Conservation (phyloP, 2,888 invertebrate genomes). For the Cyrtodaria siliqua region DNA sequence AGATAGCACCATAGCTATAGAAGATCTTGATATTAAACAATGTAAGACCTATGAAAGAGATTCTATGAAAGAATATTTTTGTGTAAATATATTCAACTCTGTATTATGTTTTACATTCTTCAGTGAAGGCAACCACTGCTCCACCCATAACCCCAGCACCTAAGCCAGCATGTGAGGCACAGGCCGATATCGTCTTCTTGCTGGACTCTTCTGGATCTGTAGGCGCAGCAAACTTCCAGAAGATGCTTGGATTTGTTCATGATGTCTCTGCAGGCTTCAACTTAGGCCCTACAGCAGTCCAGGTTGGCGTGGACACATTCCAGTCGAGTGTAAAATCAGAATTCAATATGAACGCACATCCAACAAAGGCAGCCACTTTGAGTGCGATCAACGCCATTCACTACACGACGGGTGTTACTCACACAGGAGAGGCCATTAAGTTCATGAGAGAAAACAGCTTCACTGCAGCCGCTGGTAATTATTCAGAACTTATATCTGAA, state of each 20-base stretch:
- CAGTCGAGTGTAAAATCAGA: slow-evolving; percentile 64
- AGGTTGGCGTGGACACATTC: slow-evolving; percentile 77
- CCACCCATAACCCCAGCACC: slow-evolving; percentile 50
- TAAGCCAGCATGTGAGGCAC: slow-evolving; percentile 68
- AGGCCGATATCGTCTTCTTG: slow-evolving; percentile 79
- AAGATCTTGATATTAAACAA: too few relatives aligned
- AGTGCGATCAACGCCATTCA: slow-evolving; percentile 63
- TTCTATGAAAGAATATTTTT: too few relatives aligned
- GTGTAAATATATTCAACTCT: too few relatives aligned
- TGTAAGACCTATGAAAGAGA: too few relatives aligned
- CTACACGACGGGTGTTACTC: slow-evolving; percentile 68
- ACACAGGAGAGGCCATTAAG: slow-evolving; percentile 74
- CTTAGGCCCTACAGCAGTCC: slow-evolving; percentile 63
- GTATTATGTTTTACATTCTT: too few relatives aligned
- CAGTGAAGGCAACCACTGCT: slow-evolving; percentile 50
- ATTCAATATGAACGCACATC: slow-evolving; percentile 71
- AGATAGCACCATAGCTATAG: too few relatives aligned
- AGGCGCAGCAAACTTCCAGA: slow-evolving; percentile 72
- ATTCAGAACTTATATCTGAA: too few relatives aligned
- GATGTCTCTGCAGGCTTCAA: slow-evolving; percentile 70
- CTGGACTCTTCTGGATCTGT: slow-evolving; percentile 79
- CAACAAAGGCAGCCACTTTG: slow-evolving; percentile 53
- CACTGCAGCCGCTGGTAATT: slow-evolving; percentile 64
- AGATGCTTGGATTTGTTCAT: slow-evolving; percentile 73
- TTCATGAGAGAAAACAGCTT: slow-evolving; percentile 69